Base-by-base conservation (phyloP, 2,888 invertebrate genomes). In the Megalurothrips usitatus region DNA sequence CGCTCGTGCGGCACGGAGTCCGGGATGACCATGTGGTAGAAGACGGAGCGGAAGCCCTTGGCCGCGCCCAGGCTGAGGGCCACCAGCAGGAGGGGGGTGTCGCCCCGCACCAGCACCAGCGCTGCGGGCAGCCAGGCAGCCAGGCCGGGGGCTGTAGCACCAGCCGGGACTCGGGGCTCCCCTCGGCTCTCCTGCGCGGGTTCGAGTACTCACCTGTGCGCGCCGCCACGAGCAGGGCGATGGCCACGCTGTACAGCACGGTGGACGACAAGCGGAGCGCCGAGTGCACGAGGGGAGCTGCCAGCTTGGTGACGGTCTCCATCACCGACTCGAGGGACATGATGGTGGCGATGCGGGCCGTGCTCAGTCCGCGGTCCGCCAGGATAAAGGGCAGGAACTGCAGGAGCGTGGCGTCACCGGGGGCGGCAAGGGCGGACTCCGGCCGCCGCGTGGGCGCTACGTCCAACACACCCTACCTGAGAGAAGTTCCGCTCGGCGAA, bases 331-430 rank as follows among this genome's bases (percentile, higher is more conserved):
- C 87, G 19, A 87, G 84, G 3, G 88, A 87, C 82, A 87, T 85
- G 12, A 87, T 85, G 8, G 84, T 85, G 0, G 88, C 88, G 6
- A 88, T 85, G 26, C 87, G 85, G 1, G 84, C 82, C 79, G 85
- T 84, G 4, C 84, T 83, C 79, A 88, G 87, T 0, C 84, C 85
- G 43, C 89, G 84, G 82, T 87, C 86, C 4, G 86, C 84, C 26
- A 89, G 84, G 43, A 89, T 87, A 82, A 89, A 88, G 47, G 89
- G 88, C 68, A 87, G 86, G 87, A 89, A 88, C 23, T 88, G 83
- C 2, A 6, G 6, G 34, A 43, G 34, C 34, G 6, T 43, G 34
- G 6, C 34, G 34, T 43, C 6, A 43, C 34, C 34, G 34, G 6
- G 34, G 6, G 34, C 34, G 34, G 6, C 34, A 43, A 43, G 34